Conservation (phyloP, 2,797 vertebrate genomes). For the Scolopax rusticola region DNA sequence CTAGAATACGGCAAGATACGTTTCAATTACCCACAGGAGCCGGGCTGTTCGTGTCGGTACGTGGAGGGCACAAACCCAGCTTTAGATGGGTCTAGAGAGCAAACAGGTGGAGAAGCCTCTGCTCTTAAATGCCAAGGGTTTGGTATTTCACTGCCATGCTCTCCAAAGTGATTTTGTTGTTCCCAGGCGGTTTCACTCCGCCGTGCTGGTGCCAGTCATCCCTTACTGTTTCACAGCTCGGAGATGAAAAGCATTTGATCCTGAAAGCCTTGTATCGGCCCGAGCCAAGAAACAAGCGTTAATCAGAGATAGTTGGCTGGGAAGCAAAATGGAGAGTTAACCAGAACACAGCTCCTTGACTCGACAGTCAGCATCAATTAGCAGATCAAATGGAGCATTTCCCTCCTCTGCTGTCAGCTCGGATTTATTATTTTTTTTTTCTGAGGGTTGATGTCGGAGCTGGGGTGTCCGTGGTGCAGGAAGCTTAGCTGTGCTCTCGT, state of each 20-base stretch:
- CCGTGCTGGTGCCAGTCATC: not conserved
- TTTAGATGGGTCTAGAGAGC: rapidly evolving
- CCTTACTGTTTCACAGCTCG: not conserved
- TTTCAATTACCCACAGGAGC: not conserved
- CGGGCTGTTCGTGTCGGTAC: rapidly evolving
- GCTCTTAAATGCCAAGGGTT: not conserved
- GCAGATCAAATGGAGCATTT: not conserved
- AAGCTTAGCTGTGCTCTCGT: not conserved
- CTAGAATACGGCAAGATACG: not conserved
- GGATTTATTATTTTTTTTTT: not conserved
- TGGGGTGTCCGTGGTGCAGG: not conserved
- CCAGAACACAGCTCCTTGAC: not conserved
- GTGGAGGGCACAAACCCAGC: not conserved
- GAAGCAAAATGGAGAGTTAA: not conserved
- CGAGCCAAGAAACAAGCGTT: not conserved
- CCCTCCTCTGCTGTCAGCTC: not conserved
- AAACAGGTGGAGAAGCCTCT: not conserved
- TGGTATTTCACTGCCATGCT: not conserved
- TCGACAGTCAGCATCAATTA: not conserved
- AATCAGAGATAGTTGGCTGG: not conserved
- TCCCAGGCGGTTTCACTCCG: not conserved
- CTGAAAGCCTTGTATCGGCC: not conserved
- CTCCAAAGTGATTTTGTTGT: not conserved
- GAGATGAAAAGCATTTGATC: not conserved
- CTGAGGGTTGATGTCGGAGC: not conserved